phyloP scores from a whole-genome alignment of 2,797 vertebrate genomes.

The Morus bassanus region DNA sequence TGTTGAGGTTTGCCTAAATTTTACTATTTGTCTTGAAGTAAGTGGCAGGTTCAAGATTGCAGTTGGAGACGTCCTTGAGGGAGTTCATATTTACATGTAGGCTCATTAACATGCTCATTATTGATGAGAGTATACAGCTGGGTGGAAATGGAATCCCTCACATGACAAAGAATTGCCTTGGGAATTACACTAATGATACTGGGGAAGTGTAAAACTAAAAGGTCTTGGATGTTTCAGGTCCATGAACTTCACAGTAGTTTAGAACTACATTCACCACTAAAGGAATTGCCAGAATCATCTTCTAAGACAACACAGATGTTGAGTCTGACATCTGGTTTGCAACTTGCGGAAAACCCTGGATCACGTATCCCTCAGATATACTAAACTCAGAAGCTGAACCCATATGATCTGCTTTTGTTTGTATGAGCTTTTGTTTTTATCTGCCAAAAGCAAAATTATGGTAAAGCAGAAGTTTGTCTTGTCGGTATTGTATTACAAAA shows the following conservation, averaged over 20 bases:
- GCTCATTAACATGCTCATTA: neutral
- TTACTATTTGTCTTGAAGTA: neutral
- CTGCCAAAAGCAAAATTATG: neutral
- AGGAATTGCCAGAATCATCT: neutral
- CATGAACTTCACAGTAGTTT: neutral
- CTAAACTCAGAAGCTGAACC: neutral
- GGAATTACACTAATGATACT: accelerated
- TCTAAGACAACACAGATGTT: no score
- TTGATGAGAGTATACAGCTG: neutral
- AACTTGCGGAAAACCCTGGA: neutral
- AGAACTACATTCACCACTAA: neutral
- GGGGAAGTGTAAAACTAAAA: neutral
- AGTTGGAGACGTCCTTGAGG: neutral
- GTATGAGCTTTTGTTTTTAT: neutral
- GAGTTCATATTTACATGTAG: neutral
- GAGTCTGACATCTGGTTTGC: neutral
- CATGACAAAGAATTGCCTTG: neutral
- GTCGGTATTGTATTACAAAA: neutral
- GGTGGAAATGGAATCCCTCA: neutral
- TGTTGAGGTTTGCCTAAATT: neutral
- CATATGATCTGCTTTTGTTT: neutral
- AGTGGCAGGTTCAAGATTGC: neutral
- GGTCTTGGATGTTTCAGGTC: neutral
- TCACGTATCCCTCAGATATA: neutral
- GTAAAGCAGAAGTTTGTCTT: neutral